Conservation (phyloP, 2,888 invertebrate genomes). For the Rhorus exstirpatorius region DNA sequence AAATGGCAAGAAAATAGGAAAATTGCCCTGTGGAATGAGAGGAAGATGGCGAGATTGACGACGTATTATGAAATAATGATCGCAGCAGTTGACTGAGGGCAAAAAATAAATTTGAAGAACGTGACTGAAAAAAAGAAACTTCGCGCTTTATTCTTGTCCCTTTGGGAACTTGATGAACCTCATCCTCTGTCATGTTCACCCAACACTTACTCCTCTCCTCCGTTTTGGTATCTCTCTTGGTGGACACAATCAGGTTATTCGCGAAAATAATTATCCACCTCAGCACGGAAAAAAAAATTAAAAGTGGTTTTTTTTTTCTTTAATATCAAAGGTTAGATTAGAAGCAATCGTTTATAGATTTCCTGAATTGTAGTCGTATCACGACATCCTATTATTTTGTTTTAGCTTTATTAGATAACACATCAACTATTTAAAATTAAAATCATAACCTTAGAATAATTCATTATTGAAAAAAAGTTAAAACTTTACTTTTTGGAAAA, state of each 20-base stretch:
- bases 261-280: not conserved
- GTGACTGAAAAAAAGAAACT: not conserved
- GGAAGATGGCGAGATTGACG: not conserved
- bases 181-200: too few species aligned
- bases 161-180: too few species aligned
- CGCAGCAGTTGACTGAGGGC: conserved; percentile 36
- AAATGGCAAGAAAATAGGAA: not conserved
- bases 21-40: not conserved
- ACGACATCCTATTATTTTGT: not conserved
- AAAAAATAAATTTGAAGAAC: conserved; percentile 16
- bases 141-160: conserved; percentile 31
- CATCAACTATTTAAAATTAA: not conserved
- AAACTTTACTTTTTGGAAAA: conserved; percentile 7
- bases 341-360: too few species aligned
- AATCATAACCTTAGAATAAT: not conserved
- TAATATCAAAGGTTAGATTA: not conserved
- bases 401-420: not conserved
- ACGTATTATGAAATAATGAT: not conserved
- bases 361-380: not conserved
- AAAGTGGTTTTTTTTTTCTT: too few species aligned
- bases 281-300: conserved; percentile 29
- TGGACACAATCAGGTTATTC: too few species aligned
- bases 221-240: too few species aligned
- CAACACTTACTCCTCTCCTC: too few species aligned
- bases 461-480: not conserved